phyloP scores from a whole-genome alignment of 2,888 invertebrate species.

The Polydrusus pterygomalis region DNA sequence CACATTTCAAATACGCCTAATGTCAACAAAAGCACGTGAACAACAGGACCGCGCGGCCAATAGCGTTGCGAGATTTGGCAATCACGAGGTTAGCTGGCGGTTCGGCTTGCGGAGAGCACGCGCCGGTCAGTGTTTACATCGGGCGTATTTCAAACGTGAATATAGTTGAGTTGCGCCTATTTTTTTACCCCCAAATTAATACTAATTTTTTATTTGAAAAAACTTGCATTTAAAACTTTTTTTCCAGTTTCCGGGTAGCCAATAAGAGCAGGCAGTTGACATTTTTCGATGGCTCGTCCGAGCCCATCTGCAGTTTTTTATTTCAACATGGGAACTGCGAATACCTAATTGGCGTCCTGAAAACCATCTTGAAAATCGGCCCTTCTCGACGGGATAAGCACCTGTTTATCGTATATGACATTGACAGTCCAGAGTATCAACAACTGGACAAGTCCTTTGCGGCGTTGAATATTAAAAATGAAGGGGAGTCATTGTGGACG shows the following conservation, averaged over 20 bases:
- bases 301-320: conserved; percentile 86
- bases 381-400: conserved; percentile 84
- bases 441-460: conserved; percentile 90
- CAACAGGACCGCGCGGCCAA: too few relatives aligned
- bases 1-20: too few relatives aligned
- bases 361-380: conserved; percentile 78
- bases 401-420: conserved; percentile 82
- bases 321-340: conserved; percentile 93
- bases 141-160: too few relatives aligned
- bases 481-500: conserved; percentile 81
- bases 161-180: too few relatives aligned
- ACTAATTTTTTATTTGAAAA: too few relatives aligned
- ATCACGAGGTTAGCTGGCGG: too few relatives aligned
- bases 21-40: too few relatives aligned
- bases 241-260: conserved; percentile 75
- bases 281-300: conserved; percentile 82
- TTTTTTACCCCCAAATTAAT: too few relatives aligned
- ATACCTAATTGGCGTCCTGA: conserved; percentile 79
- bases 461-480: conserved; percentile 87
- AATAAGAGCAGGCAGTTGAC: conserved; percentile 70
- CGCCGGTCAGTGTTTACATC: too few relatives aligned
- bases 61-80: too few relatives aligned
- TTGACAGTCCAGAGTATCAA: conserved; percentile 78
- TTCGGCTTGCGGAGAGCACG: too few relatives aligned
- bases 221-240: not conserved